A percentile compares a stretch with the other conserved stretches of the same genome.
phyloP scores from a whole-genome alignment of 2,797 vertebrate genomes.

The Arnoldichthys spilopterus region DNA sequence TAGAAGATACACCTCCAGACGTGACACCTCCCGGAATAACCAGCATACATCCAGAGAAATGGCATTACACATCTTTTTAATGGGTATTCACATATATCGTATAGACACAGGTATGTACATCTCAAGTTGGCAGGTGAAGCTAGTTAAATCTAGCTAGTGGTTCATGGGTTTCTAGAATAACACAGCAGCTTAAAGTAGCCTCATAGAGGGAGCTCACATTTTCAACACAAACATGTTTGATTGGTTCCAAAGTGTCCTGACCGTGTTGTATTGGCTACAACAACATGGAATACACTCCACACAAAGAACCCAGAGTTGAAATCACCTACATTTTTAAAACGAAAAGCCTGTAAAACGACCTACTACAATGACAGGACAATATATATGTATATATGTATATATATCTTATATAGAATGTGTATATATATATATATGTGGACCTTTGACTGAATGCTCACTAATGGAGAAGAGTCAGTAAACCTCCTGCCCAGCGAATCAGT shows the following conservation, averaged over 20 bases:
- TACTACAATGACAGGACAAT: slow-evolving; percentile 58
- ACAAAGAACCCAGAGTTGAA: slow-evolving; percentile 42
- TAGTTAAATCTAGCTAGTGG: slow-evolving; percentile 78
- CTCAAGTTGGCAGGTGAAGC: slow-evolving; percentile 68
- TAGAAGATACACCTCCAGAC: not conserved
- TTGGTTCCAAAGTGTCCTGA: slow-evolving; percentile 62
- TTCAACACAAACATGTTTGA: slow-evolving; percentile 67
- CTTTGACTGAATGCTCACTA: slow-evolving; percentile 50
- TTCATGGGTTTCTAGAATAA: slow-evolving; percentile 69
- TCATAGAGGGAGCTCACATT: slow-evolving; percentile 75
- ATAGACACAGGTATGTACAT: slow-evolving; percentile 76
- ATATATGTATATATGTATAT: slow-evolving; percentile 49
- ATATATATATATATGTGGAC: slow-evolving; percentile 54
- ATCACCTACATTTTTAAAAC: slow-evolving; percentile 48
- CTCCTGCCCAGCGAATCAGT: slow-evolving; percentile 39
- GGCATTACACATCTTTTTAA: slow-evolving; percentile 72
- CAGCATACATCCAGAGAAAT: slow-evolving; percentile 57
- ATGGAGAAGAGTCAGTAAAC: slow-evolving; percentile 45
- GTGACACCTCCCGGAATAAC: slow-evolving; percentile 30
- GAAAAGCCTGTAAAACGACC: slow-evolving; percentile 43
- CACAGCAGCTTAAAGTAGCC: slow-evolving; percentile 71
- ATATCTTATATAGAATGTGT: slow-evolving; percentile 26
- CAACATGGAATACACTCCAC: slow-evolving; percentile 51
- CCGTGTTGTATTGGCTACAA: slow-evolving; percentile 60
- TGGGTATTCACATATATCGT: slow-evolving; percentile 73